These are phyloP conservation scores for Antennarius maculatus DNA, from an alignment of 2,797 vertebrate species.

Conservation along the genomic window DNA sequence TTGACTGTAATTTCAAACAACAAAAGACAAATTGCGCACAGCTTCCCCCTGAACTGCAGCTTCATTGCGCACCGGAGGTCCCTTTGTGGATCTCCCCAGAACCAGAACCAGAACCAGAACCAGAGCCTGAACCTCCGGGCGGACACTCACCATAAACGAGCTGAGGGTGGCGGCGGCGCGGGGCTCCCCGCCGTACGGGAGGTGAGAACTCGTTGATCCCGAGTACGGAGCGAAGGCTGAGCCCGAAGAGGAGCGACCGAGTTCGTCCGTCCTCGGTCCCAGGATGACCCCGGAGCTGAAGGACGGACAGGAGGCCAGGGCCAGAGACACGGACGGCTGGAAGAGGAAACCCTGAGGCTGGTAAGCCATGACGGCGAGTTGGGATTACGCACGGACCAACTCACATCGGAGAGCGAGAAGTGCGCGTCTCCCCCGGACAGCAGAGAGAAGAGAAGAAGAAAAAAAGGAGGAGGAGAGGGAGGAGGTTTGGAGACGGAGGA, in stretches of 20 bases:
- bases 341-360: conserved; percentile 92
- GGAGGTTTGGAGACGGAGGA: not conserved
- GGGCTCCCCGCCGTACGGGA: conserved; percentile 89
- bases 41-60: too few relatives aligned
- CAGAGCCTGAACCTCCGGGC: not conserved
- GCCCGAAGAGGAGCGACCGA: conserved; percentile 89
- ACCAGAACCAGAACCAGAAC: not conserved
- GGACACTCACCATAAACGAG: conserved; percentile 90
- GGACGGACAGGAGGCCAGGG: conserved; percentile 88
- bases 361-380: conserved; percentile 87
- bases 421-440: conserved; percentile 19
- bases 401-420: conserved; percentile 45
- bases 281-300: conserved; percentile 89
- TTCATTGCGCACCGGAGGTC: too few relatives aligned
- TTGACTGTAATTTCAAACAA: too few relatives aligned
- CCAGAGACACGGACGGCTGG: conserved; percentile 90
- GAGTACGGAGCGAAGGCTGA: conserved; percentile 96
- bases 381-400: conserved; percentile 31
- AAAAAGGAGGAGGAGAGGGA: not conserved
- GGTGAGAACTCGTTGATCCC: conserved; percentile 87
- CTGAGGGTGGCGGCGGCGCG: conserved; percentile 86
- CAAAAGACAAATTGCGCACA: too few relatives aligned
- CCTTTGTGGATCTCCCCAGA: too few relatives aligned
- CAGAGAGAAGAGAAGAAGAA: not conserved
- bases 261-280: conserved; percentile 89